Evolutionary conservation across 2,797 vertebrate species (phyloP).

Genomic region (Gambelia wislizenii): DNA sequence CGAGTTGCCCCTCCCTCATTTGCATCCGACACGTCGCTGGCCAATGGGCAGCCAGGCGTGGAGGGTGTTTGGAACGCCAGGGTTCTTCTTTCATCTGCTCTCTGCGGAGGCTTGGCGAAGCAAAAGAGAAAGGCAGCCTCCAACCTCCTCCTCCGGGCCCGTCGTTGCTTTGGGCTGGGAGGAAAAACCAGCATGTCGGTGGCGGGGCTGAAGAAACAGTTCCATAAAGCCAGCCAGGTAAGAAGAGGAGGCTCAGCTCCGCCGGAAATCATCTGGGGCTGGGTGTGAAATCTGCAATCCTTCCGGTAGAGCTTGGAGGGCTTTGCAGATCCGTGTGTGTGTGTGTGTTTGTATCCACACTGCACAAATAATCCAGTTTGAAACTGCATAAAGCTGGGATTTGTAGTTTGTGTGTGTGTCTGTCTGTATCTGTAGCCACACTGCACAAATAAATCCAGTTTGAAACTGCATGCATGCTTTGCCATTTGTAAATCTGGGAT

Average conservation of each 20-base stretch:
- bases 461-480: too few relatives aligned
- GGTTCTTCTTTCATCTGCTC: slow-evolving; percentile 48
- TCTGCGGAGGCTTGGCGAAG: background rate
- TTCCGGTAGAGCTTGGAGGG: background rate
- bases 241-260: slow-evolving; percentile 43
- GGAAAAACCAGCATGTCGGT: slow-evolving; percentile 84
- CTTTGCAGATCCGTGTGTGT: background rate
- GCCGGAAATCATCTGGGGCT: background rate
- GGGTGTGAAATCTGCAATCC: background rate
- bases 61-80: slow-evolving; percentile 34
- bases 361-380: too few relatives aligned
- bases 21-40: slow-evolving; percentile 42
- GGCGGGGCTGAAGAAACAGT: slow-evolving; percentile 95
- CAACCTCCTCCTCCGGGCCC: slow-evolving; percentile 12
- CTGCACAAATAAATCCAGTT: too few relatives aligned
- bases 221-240: slow-evolving; percentile 97
- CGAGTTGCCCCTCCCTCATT: background rate
- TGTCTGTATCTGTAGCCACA: too few relatives aligned
- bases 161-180: background rate
- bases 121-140: slow-evolving; percentile 18
- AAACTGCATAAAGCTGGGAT: too few relatives aligned
- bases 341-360: too few relatives aligned
- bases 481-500: too few relatives aligned
- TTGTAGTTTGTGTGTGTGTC: too few relatives aligned
- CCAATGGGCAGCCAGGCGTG: slow-evolving; percentile 49